phyloP scores from a whole-genome alignment of 2,113 vertebrate species.

The Pleuronectes platessa region DNA sequence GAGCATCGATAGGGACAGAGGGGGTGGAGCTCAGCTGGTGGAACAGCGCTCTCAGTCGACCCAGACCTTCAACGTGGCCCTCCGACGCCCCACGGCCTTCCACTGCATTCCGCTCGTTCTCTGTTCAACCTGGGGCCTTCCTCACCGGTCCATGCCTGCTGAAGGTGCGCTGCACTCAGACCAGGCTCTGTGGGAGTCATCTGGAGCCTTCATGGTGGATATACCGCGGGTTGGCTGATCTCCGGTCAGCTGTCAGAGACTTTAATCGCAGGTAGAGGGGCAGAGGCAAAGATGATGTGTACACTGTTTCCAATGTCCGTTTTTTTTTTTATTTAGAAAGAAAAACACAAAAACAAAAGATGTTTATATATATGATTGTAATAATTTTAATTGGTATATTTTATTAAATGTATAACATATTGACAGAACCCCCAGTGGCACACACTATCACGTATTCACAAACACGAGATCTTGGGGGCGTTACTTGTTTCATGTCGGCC shows the following conservation, averaged over 20 bases:
- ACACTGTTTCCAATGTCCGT: slow-evolving; percentile 79
- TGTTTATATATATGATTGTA: slow-evolving; percentile 83
- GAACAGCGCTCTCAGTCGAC: slow-evolving; percentile 51
- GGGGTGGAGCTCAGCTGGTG: slow-evolving; percentile 33
- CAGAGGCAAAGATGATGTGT: slow-evolving; percentile 73
- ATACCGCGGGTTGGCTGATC: slow-evolving; percentile 57
- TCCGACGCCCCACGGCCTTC: slow-evolving; percentile 69
- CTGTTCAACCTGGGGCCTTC: slow-evolving; percentile 75
- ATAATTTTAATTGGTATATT: slow-evolving; percentile 82
- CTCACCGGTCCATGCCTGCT: slow-evolving; percentile 65
- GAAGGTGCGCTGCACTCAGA: slow-evolving; percentile 64
- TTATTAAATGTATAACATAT: slow-evolving; percentile 81
- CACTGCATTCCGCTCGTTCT: slow-evolving; percentile 79
- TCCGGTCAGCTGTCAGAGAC: slow-evolving; percentile 56
- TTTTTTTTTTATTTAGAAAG: slow-evolving; percentile 64
- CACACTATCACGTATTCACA: slow-evolving; percentile 68
- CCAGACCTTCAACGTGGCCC: slow-evolving; percentile 57
- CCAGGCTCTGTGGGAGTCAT: slow-evolving; percentile 65
- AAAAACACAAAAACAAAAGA: slow-evolving; percentile 72
- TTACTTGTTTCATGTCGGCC: slow-evolving; percentile 68
- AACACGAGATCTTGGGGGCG: slow-evolving; percentile 63
- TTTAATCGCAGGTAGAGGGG: slow-evolving; percentile 53
- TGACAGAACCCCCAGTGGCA: slow-evolving; percentile 68
- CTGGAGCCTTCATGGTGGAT: slow-evolving; percentile 68
- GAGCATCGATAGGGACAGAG: slow-evolving; percentile 32